Percentiles rank a stretch among this genome's conserved stretches.
Conservation (phyloP, 2,113 vertebrate genomes). For the Semnornis frantzii region DNA sequence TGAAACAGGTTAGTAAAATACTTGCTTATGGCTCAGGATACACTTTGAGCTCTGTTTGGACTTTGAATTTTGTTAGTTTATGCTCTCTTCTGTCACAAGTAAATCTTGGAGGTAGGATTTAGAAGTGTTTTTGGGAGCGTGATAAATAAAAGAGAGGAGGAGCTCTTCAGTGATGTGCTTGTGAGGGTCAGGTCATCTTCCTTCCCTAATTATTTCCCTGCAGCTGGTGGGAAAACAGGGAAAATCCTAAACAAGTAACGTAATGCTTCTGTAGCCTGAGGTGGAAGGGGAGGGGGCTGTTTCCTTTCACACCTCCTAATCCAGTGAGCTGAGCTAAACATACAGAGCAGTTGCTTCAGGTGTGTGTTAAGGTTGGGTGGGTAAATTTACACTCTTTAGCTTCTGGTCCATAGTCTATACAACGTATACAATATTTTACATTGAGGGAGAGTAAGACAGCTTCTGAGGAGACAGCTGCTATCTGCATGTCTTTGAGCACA, state of each 20-base stretch:
- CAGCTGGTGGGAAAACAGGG: background rate
- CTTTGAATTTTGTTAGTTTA: background rate
- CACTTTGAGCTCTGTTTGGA: background rate
- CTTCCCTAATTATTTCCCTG: background rate
- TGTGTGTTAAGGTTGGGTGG: background rate
- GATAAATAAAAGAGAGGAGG: background rate
- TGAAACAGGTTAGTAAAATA: conserved; percentile 80
- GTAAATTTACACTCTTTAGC: background rate
- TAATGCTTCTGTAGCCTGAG: background rate
- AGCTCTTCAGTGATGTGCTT: background rate
- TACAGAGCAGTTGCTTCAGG: background rate
- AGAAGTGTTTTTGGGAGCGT: background rate
- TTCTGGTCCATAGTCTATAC: background rate
- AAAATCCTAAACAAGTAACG: background rate
- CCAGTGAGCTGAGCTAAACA: background rate
- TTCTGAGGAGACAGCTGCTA: background rate
- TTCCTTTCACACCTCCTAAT: background rate
- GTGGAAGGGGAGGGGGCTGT: background rate
- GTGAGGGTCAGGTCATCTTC: background rate
- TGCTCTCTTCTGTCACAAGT: background rate
- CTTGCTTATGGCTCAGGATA: background rate
- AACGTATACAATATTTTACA: background rate
- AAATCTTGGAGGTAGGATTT: background rate
- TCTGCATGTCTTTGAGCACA: background rate
- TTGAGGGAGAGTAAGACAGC: background rate